Percentiles rank a stretch among this genome's conserved stretches.
These are phyloP conservation scores for Bagarius yarrelli DNA, from an alignment of 2,113 vertebrate genomes.

Conservation along the genomic window DNA sequence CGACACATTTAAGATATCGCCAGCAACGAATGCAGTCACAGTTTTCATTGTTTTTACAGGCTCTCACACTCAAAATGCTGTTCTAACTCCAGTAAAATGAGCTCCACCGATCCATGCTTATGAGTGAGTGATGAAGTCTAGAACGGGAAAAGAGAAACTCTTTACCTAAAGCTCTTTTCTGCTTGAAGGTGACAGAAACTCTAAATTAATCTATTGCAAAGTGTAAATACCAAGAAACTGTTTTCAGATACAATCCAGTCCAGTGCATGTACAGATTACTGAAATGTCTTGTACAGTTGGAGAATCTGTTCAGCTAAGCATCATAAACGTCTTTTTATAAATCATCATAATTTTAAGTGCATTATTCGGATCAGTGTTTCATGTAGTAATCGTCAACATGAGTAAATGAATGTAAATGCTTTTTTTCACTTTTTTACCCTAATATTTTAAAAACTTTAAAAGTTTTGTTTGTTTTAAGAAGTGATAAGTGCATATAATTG, in stretches of 20 bases:
- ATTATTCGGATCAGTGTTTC: constrained; percentile 60
- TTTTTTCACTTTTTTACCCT: constrained; percentile 64
- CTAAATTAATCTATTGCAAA: constrained; percentile 53
- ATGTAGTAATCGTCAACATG: constrained; percentile 66
- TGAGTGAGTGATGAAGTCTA: constrained; percentile 56
- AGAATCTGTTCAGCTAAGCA: constrained; percentile 48
- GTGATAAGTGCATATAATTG: constrained; percentile 15
- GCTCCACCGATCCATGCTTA: not conserved
- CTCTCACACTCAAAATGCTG: constrained; percentile 6
- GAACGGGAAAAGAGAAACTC: constrained; percentile 42
- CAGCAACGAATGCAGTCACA: not conserved
- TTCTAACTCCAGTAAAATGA: not conserved
- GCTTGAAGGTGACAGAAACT: constrained; percentile 63
- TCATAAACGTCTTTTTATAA: constrained; percentile 16
- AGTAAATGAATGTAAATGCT: constrained; percentile 76
- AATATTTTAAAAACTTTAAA: no score
- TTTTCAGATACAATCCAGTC: constrained; percentile 48
- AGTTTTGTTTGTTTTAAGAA: constrained; percentile 38
- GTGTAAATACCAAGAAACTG: constrained; percentile 57
- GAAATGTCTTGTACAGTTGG: constrained; percentile 48
- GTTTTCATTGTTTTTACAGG: not conserved
- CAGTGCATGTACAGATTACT: constrained; percentile 52
- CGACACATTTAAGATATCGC: not conserved
- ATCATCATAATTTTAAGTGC: constrained; percentile 41
- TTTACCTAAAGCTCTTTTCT: constrained; percentile 45